Conservation (phyloP, 1,140 invertebrate genomes). For the Cotesia typhae region DNA sequence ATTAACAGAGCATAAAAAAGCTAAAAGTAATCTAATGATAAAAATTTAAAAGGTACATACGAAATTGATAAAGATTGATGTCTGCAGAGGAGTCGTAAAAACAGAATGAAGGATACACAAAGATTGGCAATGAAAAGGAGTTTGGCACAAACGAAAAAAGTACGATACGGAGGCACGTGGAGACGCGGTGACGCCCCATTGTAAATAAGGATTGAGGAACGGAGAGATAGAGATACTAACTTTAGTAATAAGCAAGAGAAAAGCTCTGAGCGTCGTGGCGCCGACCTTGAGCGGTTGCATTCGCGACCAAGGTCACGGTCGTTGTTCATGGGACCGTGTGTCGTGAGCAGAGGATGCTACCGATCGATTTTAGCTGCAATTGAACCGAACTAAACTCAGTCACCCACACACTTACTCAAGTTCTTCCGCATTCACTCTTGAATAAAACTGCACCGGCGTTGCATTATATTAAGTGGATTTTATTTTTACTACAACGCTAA, state of each 20-base stretch:
- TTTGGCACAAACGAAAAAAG: slow-evolving; percentile 9
- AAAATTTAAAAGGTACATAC: too few species aligned
- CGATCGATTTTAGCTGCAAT: slow-evolving; percentile 20
- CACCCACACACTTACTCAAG: background rate
- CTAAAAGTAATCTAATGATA: too few species aligned
- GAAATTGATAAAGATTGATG: too few species aligned
- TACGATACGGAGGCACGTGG: slow-evolving; percentile 21
- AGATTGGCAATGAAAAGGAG: slow-evolving; percentile 6
- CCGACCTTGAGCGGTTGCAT: slow-evolving; percentile 29
- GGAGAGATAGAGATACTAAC: background rate
- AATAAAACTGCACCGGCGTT: background rate
- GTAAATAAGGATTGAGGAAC: background rate
- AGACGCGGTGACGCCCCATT: slow-evolving; percentile 32
- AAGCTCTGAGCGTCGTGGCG: slow-evolving; percentile 26
- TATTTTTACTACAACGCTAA: too few species aligned
- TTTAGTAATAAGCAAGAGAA: background rate
- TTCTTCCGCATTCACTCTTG: background rate
- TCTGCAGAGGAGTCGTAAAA: too few species aligned
- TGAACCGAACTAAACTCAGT: slow-evolving; percentile 10
- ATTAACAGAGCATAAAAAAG: too few species aligned
- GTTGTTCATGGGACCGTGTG: slow-evolving; percentile 2
- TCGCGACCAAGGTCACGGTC: slow-evolving; percentile 29
- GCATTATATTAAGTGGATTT: too few species aligned
- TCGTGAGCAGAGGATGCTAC: background rate
- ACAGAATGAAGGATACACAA: background rate